Evolutionary conservation across 1,140 invertebrate species (phyloP), one percentile per base, ranked within the genome.

Genomic region (Cotesia typhae): DNA sequence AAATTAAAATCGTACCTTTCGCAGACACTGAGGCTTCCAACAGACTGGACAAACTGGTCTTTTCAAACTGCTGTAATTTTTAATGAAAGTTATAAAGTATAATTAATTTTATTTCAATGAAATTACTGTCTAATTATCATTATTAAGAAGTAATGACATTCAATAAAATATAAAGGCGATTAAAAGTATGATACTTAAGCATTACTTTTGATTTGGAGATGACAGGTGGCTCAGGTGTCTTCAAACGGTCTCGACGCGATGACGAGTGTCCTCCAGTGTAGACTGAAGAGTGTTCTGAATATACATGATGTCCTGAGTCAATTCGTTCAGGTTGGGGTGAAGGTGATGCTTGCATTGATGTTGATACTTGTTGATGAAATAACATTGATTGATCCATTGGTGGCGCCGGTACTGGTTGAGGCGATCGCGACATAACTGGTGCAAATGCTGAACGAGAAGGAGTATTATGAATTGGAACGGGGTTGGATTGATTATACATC

Each of bases 41-140:
- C 20, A 87, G 81, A 76, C 86, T 87, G 79, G 86, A 87, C 73
- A 87, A 87, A 72, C 86, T 87, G 70, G 85, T 87, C 75, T 87
- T 87, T 84, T 85, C 85, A 81, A 82, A 85, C 10, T 74, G 82
- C 86, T 87, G 81, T 57, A 87, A 82, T 73, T 71, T 76, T 64
- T 6, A 68, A 80, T 59, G 60, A n/a, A 75, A 65, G 41, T 77
- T 53, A 69, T n/a, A 75, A 57, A 74, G 72, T 41, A 52, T 7
- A 65, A 20, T 65, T 75, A 77, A 77, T 63, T 75, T 51, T 61
- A 37, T 53, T 14, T 66, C 36, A 3, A 52, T 28, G 36, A n/a
- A 64, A 52, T 3, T 51, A n/a, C 36, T 28, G 37, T 52, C 69
- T 61, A 71, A 36, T 69, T 20, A 17, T 64, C 61, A 70, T 66